A percentile compares a stretch with the other conserved stretches of the same genome.
phyloP scores from a whole-genome alignment of 2,113 vertebrate genomes.

The Calyptomena viridis region DNA sequence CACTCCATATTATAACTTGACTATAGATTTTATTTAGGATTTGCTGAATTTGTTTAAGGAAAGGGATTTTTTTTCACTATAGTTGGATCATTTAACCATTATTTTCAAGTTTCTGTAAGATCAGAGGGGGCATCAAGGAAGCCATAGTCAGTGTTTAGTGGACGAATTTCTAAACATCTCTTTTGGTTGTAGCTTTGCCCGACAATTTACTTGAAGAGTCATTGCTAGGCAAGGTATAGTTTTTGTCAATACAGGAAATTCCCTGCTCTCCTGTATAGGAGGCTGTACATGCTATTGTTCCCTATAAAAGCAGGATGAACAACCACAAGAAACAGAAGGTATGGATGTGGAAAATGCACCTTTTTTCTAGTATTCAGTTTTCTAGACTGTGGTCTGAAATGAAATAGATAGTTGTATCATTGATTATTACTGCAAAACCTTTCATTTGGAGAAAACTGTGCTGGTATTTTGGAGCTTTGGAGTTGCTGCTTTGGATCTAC shows the following conservation, averaged over 20 bases:
- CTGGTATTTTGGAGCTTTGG: neutral
- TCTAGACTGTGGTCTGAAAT: neutral
- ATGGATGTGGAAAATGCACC: neutral
- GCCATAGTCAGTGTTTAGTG: neutral
- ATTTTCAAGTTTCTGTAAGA: neutral
- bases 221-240: neutral
- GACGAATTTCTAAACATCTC: neutral
- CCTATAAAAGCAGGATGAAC: neutral
- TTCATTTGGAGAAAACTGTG: neutral
- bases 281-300: neutral
- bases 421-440: neutral
- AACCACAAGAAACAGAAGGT: neutral
- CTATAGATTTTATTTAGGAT: neutral
- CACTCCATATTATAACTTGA: neutral
- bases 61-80: neutral
- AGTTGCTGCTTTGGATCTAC: neutral
- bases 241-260: neutral
- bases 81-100: neutral
- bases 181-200: neutral
- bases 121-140: neutral
- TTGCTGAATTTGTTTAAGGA: neutral
- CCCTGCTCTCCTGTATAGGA: neutral
- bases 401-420: neutral
- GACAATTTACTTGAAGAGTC: neutral
- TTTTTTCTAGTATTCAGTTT: neutral